These are phyloP conservation scores for Helicoverpa assulta DNA, from an alignment of 2,888 invertebrate genomes.

Conservation along the genomic window DNA sequence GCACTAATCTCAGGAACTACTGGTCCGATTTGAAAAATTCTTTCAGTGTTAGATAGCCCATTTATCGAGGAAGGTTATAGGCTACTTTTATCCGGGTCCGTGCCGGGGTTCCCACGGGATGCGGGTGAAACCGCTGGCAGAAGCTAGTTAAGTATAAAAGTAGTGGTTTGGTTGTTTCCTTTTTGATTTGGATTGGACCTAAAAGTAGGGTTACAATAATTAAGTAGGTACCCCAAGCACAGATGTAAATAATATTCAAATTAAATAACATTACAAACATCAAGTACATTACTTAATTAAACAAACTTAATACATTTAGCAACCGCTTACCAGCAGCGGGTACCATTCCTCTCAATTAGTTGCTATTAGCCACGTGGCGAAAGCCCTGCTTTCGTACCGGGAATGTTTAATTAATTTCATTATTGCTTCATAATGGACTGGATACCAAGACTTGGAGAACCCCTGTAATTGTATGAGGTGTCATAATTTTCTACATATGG, in stretches of 20 bases:
- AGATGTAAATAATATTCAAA: not conserved
- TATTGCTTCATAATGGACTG: constrained; percentile 49
- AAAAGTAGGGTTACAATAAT: too few species aligned
- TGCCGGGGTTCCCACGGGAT: too few species aligned
- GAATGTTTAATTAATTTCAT: constrained; percentile 49
- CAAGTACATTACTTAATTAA: constrained; percentile 29
- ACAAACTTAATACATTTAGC: constrained; percentile 41
- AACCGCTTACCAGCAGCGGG: constrained; percentile 25
- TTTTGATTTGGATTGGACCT: too few species aligned
- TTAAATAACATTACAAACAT: not conserved
- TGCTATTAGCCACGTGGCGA: constrained; percentile 43
- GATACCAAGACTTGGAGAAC: constrained; percentile 8
- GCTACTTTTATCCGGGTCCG: too few species aligned
- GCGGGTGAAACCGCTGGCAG: too few species aligned
- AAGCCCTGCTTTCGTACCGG: not conserved
- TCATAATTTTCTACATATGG: constrained; percentile 31
- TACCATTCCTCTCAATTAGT: constrained; percentile 38
- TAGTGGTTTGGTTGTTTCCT: too few species aligned
- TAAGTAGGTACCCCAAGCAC: too few species aligned
- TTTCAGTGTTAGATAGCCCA: too few species aligned
- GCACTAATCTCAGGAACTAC: too few species aligned
- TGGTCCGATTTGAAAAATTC: too few species aligned
- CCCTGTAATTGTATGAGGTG: constrained; percentile 33
- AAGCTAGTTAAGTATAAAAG: too few species aligned
- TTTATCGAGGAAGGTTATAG: too few species aligned